Base-by-base conservation (phyloP, 2,113 vertebrate genomes). In the Alethe diademata region DNA sequence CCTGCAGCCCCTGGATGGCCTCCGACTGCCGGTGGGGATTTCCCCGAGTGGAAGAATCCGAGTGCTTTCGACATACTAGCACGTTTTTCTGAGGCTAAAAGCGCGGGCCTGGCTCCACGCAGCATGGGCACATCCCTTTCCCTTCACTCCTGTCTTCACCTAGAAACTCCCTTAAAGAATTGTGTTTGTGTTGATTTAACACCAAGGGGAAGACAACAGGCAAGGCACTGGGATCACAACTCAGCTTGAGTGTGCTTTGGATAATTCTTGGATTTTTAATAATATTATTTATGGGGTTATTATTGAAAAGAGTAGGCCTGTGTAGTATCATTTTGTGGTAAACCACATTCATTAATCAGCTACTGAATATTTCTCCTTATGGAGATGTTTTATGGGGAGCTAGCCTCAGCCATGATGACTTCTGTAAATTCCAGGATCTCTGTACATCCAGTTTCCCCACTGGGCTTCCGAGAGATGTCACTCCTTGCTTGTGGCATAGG, bases 321-420 rank as follows among this genome's bases (percentile, higher is more conserved):
- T 57, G 84, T 82, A 89, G 53, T 91, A 87, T 84, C 70, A 78
- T 87, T 95, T 84, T 69, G 93, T 95, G 86, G 94, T 95, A 72
- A 96, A 87, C 86, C 86, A 92, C 91, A 85, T 85, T 95, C 84
- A 95, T 95, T 95, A 92, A 95, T 95, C 93, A 87, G 73, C 66
- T 85, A 57, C 78, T 67, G 79, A 71, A 48, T 93, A 22, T 56
- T 86, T 93, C 48, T 90, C n/a, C 58, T 78, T 92, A 80, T 12
- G 56, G 60, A 74, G 51, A 62, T 67, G 51, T 90, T 85, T 92
- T 86, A 73, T 62, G 70, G 64, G 58, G 94, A 88, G 48, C 26
- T 79, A 58, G n/a, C 64, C 50, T 62, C 48, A 71, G 53, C 45
- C 28, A 6, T 4, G 23, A 70, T n/a, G 38, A 74, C 51, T 88